phyloP scores from a whole-genome alignment of 2,797 vertebrate species.

The Cephalopachus bancanus region DNA sequence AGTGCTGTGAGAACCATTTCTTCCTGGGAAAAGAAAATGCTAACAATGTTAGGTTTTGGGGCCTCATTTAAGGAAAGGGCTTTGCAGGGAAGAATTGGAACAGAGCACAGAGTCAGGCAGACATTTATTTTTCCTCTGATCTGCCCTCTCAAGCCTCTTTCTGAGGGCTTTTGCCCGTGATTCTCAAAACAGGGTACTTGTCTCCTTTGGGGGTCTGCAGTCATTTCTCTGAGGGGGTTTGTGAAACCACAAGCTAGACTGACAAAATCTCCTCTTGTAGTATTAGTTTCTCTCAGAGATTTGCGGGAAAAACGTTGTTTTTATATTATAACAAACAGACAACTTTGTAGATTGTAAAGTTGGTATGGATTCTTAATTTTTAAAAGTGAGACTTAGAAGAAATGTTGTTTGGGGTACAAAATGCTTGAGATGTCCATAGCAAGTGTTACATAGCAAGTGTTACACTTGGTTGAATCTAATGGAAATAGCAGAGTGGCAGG shows the following conservation, averaged over 20 bases:
- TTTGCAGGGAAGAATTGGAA: not conserved
- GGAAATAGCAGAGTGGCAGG: not conserved
- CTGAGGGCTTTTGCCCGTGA: not conserved
- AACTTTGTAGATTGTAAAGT: not conserved
- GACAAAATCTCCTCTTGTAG: not conserved
- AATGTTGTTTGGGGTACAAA: not conserved
- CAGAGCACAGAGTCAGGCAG: not conserved
- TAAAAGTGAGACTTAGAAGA: not conserved
- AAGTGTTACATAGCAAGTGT: not conserved
- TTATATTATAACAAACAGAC: not conserved
- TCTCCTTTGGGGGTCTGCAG: not conserved
- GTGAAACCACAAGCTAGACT: not conserved
- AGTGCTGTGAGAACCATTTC: conserved; percentile 54
- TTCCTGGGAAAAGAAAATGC: conserved; percentile 56
- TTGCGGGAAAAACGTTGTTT: not conserved
- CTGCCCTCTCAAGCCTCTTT: not conserved
- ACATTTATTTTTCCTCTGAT: not conserved
- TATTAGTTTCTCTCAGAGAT: not conserved
- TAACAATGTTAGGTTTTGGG: not conserved
- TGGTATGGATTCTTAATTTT: conserved; percentile 9
- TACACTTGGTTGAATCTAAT: not conserved
- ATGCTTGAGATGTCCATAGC: not conserved
- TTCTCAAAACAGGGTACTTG: not conserved
- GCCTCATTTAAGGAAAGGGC: conserved; percentile 14
- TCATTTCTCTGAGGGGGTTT: not conserved